These are phyloP conservation scores for Brachionus asplanchnoidis DNA, from an alignment of 1,140 invertebrate species.

Conservation along the genomic window DNA sequence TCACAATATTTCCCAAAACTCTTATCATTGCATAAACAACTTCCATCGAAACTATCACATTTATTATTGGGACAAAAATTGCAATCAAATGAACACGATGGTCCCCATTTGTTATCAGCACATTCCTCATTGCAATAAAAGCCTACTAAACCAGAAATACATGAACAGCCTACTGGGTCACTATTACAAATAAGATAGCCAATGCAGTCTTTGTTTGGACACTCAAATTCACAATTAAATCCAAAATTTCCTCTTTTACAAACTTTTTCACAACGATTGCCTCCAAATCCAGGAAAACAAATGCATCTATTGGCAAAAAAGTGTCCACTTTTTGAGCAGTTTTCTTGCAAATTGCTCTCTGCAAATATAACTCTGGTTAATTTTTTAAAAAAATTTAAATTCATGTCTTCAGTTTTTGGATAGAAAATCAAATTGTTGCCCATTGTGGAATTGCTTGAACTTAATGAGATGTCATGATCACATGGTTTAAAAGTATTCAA, in stretches of 20 bases:
- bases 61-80: neutral
- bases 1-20: neutral
- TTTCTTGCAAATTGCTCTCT: neutral
- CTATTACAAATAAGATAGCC: neutral
- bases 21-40: neutral
- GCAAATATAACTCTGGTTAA: neutral
- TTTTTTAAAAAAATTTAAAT: slow-evolving; percentile 31
- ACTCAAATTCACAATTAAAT: neutral
- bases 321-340: neutral
- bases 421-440: slow-evolving; percentile 6
- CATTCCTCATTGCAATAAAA: slow-evolving; percentile 23
- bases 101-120: neutral
- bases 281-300: neutral
- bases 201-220: neutral
- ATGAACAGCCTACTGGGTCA: slow-evolving; percentile 3
- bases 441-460: neutral
- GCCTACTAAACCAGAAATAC: neutral
- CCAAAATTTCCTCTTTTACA: neutral
- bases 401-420: neutral
- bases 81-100: neutral
- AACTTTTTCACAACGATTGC: neutral
- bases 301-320: neutral
- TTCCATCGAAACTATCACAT: slow-evolving; percentile 22
- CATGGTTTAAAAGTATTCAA: neutral
- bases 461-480: neutral